phyloP scores from a whole-genome alignment of 2,888 invertebrate species.

The Drosophila ochracea region DNA sequence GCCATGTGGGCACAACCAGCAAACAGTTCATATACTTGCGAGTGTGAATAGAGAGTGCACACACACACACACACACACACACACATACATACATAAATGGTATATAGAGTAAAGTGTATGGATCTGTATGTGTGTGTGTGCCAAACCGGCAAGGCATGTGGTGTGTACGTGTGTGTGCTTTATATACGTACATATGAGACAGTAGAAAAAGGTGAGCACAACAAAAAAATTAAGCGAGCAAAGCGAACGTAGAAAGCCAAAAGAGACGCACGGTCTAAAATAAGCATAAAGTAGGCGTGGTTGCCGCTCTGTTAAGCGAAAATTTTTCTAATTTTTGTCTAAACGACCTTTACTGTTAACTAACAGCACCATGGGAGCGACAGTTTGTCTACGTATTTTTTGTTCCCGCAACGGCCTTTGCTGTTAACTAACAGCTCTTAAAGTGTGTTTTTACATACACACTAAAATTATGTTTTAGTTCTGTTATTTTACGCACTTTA shows the following conservation, averaged over 20 bases:
- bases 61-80: slow-evolving; percentile 5
- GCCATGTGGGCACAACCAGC: slow-evolving; percentile 65
- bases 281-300: slow-evolving; percentile 43
- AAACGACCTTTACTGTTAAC: slow-evolving; percentile 52
- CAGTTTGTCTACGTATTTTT: slow-evolving; percentile 2
- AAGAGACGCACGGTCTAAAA: slow-evolving; percentile 22
- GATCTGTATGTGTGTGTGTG: slow-evolving; percentile 42
- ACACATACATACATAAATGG: background rate
- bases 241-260: slow-evolving; percentile 53
- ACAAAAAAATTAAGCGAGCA: slow-evolving; percentile 66
- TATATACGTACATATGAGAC: slow-evolving; percentile 34
- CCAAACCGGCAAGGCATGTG: slow-evolving; percentile 59
- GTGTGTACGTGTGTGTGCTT: slow-evolving; percentile 1
- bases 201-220: slow-evolving; percentile 75
- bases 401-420: slow-evolving; percentile 3
- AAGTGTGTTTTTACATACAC: background rate
- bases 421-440: slow-evolving; percentile 6
- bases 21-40: slow-evolving; percentile 28
- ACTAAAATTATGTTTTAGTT: background rate
- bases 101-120: slow-evolving; percentile 28
- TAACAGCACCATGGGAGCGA: slow-evolving; percentile 15
- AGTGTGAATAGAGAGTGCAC: slow-evolving; percentile 16
- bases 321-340: slow-evolving; percentile 5
- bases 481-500: background rate
- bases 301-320: slow-evolving; percentile 19